Percentiles rank a stretch among this genome's conserved stretches.
Evolutionary conservation across 2,797 vertebrate genomes (phyloP).

Genomic region (Gambelia wislizenii): DNA sequence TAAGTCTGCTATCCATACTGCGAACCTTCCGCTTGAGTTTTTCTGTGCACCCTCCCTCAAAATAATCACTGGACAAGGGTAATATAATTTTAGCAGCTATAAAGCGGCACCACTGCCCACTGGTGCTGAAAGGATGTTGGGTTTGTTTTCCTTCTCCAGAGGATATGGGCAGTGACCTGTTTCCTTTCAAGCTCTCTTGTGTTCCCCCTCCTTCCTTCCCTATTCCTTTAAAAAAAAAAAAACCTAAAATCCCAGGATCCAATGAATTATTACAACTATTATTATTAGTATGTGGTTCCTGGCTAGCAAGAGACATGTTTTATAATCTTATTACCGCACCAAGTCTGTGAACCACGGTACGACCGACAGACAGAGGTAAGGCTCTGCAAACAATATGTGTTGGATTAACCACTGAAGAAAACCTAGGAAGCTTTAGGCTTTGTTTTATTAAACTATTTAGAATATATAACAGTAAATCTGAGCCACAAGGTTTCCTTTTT

Average conservation of each 20-base stretch:
- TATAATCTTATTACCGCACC: constrained; percentile 75
- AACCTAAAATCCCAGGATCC: constrained; percentile 58
- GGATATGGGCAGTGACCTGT: constrained; percentile 23
- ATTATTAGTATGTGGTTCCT: constrained; percentile 72
- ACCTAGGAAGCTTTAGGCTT: constrained; percentile 63
- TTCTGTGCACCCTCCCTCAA: background rate
- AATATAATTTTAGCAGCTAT: constrained; percentile 43
- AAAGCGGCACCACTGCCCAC: constrained; percentile 47
- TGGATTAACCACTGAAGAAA: constrained; percentile 64
- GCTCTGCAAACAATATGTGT: constrained; percentile 50
- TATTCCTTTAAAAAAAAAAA: constrained; percentile 59
- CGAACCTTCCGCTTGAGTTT: background rate
- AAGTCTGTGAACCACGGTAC: constrained; percentile 62
- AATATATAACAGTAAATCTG: constrained; percentile 66
- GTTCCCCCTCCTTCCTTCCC: constrained; percentile 24
- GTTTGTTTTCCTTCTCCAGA: constrained; percentile 11
- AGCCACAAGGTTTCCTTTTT: constrained; percentile 71
- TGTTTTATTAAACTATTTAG: constrained; percentile 74
- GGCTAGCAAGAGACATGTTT: constrained; percentile 75
- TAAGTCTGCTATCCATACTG: background rate
- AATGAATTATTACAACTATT: constrained; percentile 72
- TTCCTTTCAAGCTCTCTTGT: constrained; percentile 53
- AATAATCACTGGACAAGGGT: constrained; percentile 12
- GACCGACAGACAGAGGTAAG: constrained; percentile 38
- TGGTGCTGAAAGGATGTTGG: accelerated